Conservation (phyloP, 1,140 invertebrate species). For the Trachelipus rathkii region DNA sequence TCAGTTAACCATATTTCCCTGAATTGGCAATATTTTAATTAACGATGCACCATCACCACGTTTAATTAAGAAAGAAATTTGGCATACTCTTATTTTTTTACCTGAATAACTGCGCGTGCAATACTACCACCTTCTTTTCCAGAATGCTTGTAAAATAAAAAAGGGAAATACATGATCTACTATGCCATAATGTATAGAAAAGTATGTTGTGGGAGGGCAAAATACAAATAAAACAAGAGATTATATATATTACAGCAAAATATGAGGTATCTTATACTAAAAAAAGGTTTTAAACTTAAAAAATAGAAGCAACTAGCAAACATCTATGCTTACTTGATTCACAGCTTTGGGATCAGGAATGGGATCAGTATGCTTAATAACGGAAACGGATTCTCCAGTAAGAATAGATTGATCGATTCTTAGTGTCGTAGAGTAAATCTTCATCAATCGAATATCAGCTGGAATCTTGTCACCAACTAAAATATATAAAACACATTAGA, state of each 20-base stretch:
- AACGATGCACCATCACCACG: no score
- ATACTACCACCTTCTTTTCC: slow-evolving; percentile 39
- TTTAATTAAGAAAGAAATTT: no score
- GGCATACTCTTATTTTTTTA: slow-evolving; percentile 26
- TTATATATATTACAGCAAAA: no score
- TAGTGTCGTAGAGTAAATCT: slow-evolving; percentile 96
- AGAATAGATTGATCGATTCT: slow-evolving; percentile 99
- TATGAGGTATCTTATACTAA: no score
- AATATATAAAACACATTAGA: no score
- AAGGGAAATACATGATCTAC: not conserved
- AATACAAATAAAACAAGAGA: no score
- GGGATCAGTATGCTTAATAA: slow-evolving; percentile 97
- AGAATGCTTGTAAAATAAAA: slow-evolving; percentile 39
- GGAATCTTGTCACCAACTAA: slow-evolving; percentile 99
- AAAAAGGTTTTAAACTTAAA: no score
- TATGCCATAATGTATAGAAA: no score
- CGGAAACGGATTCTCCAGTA: slow-evolving; percentile 99
- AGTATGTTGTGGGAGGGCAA: no score
- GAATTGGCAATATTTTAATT: no score
- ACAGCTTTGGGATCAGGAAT: slow-evolving; percentile 96
- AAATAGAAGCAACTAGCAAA: no score
- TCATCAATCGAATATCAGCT: slow-evolving; percentile 93
- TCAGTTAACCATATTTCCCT: no score
- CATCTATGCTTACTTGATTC: slow-evolving; percentile 63
- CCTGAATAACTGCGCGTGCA: slow-evolving; percentile 44